Percentiles rank a stretch among this genome's conserved stretches.
Conservation (phyloP, 2,888 invertebrate genomes). For the Kuschelorhynchus macadamiae region DNA sequence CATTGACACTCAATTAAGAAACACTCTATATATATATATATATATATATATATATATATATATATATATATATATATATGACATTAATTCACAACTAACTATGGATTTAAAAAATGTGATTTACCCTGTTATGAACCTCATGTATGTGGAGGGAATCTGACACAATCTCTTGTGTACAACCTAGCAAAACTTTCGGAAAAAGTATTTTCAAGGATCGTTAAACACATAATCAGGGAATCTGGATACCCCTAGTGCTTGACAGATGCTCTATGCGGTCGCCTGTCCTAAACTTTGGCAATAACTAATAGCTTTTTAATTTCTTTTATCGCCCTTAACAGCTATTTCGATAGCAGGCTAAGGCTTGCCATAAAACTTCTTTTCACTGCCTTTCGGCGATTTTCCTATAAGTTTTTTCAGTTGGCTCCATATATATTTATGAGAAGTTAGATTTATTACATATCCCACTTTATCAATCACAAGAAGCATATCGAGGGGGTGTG, state of each 20-base stretch:
- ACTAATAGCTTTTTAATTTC: conserved; percentile 51
- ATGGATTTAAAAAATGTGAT: no score
- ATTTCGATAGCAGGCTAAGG: conserved; percentile 32
- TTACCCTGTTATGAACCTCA: no score
- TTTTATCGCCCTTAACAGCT: conserved; percentile 46
- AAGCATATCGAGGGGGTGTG: no score
- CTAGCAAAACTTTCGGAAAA: conserved; percentile 34
- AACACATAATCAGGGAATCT: conserved; percentile 44
- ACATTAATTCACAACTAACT: no score
- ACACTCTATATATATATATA: no score
- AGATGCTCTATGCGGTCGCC: conserved; percentile 39
- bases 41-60: no score
- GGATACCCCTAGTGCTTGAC: conserved; percentile 36
- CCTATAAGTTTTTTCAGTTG: conserved; percentile 10
- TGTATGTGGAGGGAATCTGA: no score
- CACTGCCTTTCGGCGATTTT: conserved; percentile 25
- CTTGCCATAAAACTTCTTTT: conserved; percentile 35
- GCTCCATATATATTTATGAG: conserved; percentile 19
- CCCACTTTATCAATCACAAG: no score
- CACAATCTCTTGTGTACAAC: not conserved
- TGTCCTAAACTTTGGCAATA: conserved; percentile 47
- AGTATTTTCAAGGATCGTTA: conserved; percentile 44
- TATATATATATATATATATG: no score
- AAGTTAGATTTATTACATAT: conserved; percentile 20
- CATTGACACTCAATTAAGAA: no score